phyloP scores from a whole-genome alignment of 2,888 invertebrate species.

The Ormyrus nitidulus region DNA sequence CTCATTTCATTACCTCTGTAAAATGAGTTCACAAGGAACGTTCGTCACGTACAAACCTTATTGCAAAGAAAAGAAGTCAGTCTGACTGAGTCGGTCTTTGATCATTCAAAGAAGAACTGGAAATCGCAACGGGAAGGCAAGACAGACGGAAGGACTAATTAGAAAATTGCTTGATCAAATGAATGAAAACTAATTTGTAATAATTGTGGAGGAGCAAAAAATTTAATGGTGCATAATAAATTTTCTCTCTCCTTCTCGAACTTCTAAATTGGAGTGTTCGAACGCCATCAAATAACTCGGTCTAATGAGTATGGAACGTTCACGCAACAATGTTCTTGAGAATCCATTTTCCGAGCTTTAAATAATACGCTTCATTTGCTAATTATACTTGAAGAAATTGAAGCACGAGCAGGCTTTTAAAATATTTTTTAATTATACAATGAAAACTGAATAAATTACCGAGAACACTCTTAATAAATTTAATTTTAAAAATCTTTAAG shows the following conservation, averaged over 20 bases:
- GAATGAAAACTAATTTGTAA: slow-evolving; percentile 41
- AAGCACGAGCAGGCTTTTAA: too few relatives aligned
- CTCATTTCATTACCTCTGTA: slow-evolving; percentile 36
- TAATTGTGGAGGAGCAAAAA: slow-evolving; percentile 20
- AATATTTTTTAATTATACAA: too few relatives aligned
- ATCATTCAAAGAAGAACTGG: slow-evolving; percentile 36
- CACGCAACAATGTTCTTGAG: too few relatives aligned
- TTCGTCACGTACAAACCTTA: slow-evolving; percentile 9
- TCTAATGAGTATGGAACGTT: too few relatives aligned
- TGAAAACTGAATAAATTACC: too few relatives aligned
- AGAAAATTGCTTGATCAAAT: slow-evolving; percentile 47
- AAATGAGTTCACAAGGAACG: slow-evolving; percentile 37
- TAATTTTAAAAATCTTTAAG: too few relatives aligned
- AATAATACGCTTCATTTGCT: too few relatives aligned
- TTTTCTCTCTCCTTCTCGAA: not conserved
- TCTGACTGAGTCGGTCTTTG: slow-evolving; percentile 23
- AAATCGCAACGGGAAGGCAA: not conserved
- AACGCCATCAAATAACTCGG: too few relatives aligned
- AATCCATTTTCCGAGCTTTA: too few relatives aligned
- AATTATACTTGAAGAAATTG: too few relatives aligned
- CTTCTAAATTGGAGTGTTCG: too few relatives aligned
- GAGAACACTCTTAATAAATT: too few relatives aligned
- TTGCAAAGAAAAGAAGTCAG: slow-evolving; percentile 32
- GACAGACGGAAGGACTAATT: slow-evolving; percentile 31
- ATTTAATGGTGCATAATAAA: slow-evolving; percentile 5